Conservation (phyloP, 1,140 invertebrate genomes). For the Sinonovacula constricta region DNA sequence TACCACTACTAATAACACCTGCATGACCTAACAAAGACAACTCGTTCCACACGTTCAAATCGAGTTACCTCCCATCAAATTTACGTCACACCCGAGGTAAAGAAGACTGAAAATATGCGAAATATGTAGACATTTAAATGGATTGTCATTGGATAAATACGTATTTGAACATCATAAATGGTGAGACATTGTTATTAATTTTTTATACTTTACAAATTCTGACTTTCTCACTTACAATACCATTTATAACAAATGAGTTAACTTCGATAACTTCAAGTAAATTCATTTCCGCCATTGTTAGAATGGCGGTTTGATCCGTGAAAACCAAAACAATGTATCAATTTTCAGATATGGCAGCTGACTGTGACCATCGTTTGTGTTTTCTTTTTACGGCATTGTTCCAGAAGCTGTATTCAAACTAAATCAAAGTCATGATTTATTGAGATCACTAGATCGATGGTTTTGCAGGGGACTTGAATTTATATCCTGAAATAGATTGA, state of each 20-base stretch:
- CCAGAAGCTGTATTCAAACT: too few species aligned
- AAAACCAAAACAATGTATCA: not conserved
- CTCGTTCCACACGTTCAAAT: not conserved
- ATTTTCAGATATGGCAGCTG: too few species aligned
- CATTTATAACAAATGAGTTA: not conserved
- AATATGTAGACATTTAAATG: constrained; percentile 33
- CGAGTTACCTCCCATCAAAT: constrained; percentile 29
- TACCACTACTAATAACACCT: too few species aligned
- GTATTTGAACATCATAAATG: not conserved
- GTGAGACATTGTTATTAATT: not conserved
- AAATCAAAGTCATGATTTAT: too few species aligned
- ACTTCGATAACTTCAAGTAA: not conserved
- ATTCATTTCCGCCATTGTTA: not conserved
- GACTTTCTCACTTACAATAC: not conserved
- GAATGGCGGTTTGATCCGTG: not conserved
- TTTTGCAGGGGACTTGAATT: too few species aligned
- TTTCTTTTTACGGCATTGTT: too few species aligned
- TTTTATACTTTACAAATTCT: not conserved
- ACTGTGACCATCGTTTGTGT: too few species aligned
- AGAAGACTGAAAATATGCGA: constrained; percentile 44
- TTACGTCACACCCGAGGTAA: constrained; percentile 38
- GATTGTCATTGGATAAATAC: not conserved
- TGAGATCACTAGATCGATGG: too few species aligned
- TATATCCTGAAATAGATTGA: too few species aligned
- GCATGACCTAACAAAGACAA: too few species aligned